Percentiles rank a stretch among this genome's conserved stretches.
Evolutionary conservation across 2,888 invertebrate species (phyloP).

Genomic region (Endomychus coccineus): DNA sequence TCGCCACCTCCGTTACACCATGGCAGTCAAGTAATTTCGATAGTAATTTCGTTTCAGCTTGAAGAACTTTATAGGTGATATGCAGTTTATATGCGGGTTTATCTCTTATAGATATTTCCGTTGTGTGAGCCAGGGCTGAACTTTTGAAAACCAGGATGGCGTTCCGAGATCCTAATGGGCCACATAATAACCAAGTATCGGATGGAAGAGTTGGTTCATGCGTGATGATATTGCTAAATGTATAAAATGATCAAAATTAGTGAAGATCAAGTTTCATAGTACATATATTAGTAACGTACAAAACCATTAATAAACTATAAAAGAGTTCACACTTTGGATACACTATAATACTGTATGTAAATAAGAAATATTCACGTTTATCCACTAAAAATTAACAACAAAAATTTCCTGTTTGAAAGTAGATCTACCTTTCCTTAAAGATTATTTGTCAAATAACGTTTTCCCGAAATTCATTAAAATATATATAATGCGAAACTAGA

Average conservation of each 20-base stretch:
- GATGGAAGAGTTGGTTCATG: constrained; percentile 29
- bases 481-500: too few relatives aligned
- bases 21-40: constrained; percentile 69
- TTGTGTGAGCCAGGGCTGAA: constrained; percentile 50
- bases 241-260: neutral
- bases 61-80: constrained; percentile 69
- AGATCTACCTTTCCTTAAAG: too few relatives aligned
- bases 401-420: too few relatives aligned
- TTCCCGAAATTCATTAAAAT: too few relatives aligned
- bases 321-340: too few relatives aligned
- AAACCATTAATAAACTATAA: too few relatives aligned
- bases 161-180: constrained; percentile 51
- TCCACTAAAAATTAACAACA: too few relatives aligned
- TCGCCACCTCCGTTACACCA: constrained; percentile 64
- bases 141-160: constrained; percentile 62
- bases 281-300: too few relatives aligned
- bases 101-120: constrained; percentile 35
- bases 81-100: constrained; percentile 64
- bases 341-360: too few relatives aligned
- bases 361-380: too few relatives aligned
- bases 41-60: constrained; percentile 74
- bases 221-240: constrained; percentile 23
- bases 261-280: too few relatives aligned
- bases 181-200: constrained; percentile 39
- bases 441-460: too few relatives aligned